Evolutionary conservation across 1,140 invertebrate species (phyloP), one percentile per base, ranked within the genome.

Genomic region (Trissolcus basalis): DNA sequence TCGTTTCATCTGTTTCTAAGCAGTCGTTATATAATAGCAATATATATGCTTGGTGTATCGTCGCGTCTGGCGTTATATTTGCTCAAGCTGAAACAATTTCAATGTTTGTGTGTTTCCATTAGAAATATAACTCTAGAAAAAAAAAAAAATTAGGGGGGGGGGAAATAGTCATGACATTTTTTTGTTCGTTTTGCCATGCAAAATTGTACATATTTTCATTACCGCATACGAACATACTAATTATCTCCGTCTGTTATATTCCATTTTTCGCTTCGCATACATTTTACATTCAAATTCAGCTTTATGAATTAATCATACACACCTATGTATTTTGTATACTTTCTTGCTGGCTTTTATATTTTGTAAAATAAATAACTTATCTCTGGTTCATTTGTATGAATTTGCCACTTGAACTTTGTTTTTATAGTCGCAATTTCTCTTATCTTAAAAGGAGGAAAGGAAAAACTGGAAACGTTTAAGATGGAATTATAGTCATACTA

Each of bases 281-380:
- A 73, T 48, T 60, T 73, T 55, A 60, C 44, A 67, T 60, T 39
- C 39, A 49, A 73, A 73, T 67, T 60, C 13, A 54, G 44, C 61
- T 73, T 60, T 60, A 67, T 73, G 70, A 73, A 73, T 73, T 73
- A 73, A 65, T 65, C 61, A 73, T 73, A 55, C n/a, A 39, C 33
- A 27, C 36, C 36, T 39, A 11, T 39, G n/a, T 39, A 16, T 65
- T 64, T 72, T 59, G 49, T 9, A 11, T 72, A 65, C 43, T 53
- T 65, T 61, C 61, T 59, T 53, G 15, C 55, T 54, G 13, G 19
- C 48, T 54, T 59, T 64, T 64, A 48, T 11, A 41, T 54, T 73
- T 55, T 60, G 55, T 67, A 60, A 73, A 73, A 65, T 65, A 73
- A 73, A 73, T 65, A 65, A 65, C 49, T 73, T 65, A 65, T 67